These are phyloP conservation scores for Helarctos malayanus DNA, from an alignment of 2,797 vertebrate species.

Conservation along the genomic window DNA sequence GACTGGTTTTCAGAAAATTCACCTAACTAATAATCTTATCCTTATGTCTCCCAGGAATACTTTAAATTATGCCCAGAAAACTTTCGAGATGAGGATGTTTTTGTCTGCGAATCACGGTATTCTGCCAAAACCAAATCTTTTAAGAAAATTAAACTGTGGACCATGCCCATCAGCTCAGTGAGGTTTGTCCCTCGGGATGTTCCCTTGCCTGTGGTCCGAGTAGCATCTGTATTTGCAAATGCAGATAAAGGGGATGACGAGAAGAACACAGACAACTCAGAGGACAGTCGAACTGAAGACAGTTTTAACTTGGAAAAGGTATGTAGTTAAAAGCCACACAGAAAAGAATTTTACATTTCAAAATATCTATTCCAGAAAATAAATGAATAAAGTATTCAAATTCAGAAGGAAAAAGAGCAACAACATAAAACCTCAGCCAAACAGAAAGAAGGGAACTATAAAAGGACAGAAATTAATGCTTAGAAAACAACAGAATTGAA, in stretches of 20 bases:
- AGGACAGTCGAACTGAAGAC: constrained; percentile 93
- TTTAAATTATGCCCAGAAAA: constrained; percentile 98
- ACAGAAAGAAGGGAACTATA: constrained; percentile 7
- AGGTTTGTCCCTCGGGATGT: constrained; percentile 95
- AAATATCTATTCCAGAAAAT: constrained; percentile 41
- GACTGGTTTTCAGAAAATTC: constrained; percentile 58
- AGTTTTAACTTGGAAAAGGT: constrained; percentile 95
- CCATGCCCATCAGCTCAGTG: constrained; percentile 97
- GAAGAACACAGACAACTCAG: constrained; percentile 92
- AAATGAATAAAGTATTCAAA: constrained; percentile 36
- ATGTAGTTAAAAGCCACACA: constrained; percentile 54
- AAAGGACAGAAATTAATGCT: constrained; percentile 30
- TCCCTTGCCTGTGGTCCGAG: constrained; percentile 97
- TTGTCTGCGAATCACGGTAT: constrained; percentile 98
- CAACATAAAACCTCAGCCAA: constrained; percentile 32
- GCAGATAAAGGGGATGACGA: constrained; percentile 94
- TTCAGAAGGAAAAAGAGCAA: constrained; percentile 26
- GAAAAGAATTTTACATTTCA: constrained; percentile 48
- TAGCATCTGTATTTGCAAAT: constrained; percentile 97
- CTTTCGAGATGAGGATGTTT: constrained; percentile 97
- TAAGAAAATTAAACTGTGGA: constrained; percentile 99
- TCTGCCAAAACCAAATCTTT: constrained; percentile 99
- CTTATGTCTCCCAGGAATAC: constrained; percentile 93
- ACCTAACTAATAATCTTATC: constrained; percentile 35
- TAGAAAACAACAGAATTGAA: constrained; percentile 16